Evolutionary conservation across 1,140 invertebrate species (phyloP), one percentile per base, ranked within the genome.

Genomic region (Scaptomyza hsui): DNA sequence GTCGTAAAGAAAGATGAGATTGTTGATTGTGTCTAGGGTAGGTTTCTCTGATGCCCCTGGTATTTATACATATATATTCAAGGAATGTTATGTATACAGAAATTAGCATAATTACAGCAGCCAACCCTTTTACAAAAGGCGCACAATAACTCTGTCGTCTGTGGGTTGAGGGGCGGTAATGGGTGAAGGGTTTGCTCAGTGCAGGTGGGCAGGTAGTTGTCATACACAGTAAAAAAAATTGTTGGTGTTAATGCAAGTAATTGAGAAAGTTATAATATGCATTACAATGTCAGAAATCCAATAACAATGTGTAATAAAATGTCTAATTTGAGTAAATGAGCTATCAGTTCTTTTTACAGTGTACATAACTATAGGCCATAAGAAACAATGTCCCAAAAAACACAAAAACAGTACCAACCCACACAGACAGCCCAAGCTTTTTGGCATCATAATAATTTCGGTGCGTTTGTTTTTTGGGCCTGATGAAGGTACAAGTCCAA

Each of bases 71-170:
- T 10, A 45, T 72, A 72, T 65, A 7, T 15, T 72, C 62, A 55
- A 49, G 44, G 57, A 75, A 72, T 85, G 51, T 73, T 72, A 41
- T 71, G 72, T 72, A 67, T 75, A 78, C 75, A 60, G 48, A 75
- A 85, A 83, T 83, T 83, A 83, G 83, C 76, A 83, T 83, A 85
- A 83, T 83, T 85, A 83, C 67, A 45, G 62, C 51, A 37, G 35
- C 60, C 79, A 76, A 83, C 81, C 80, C 81, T 77, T 83, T 63
- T 60, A 7, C 41, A 37, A 67, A 52, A 62, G 65, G 41, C 41
- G 18, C 26, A 21, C 26, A 37, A 21, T 59, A 19, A 39, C 9
- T 39, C 21, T 9, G 39, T 19, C 13, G 26, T 3, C 4, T 12
- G 32, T 12, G 32, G 12, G 32, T 9, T 24, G 32, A 12, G 32